phyloP scores from a whole-genome alignment of 1,140 invertebrate species.

The Drosophila tropicalis region DNA sequence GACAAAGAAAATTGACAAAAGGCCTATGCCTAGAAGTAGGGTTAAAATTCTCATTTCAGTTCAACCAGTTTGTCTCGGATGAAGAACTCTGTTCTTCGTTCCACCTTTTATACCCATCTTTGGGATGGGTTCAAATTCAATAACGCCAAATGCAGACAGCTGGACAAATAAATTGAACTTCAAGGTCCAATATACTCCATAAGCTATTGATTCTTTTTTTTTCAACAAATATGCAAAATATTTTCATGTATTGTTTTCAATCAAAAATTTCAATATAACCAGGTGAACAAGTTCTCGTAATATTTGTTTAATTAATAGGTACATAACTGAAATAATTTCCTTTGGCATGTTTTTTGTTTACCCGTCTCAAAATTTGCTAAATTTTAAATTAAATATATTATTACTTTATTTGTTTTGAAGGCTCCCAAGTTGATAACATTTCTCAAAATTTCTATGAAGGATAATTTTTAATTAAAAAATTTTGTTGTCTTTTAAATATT shows the following conservation, averaged over 20 bases:
- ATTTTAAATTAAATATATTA: too few relatives aligned
- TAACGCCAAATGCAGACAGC: not conserved
- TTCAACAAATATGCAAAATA: not conserved
- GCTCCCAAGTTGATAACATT: too few relatives aligned
- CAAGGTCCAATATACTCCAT: not conserved
- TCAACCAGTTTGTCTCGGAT: not conserved
- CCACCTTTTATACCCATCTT: not conserved
- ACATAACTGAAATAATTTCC: not conserved
- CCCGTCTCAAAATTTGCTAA: too few relatives aligned
- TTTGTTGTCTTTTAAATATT: too few relatives aligned
- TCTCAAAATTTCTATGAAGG: too few relatives aligned
- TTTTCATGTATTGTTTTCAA: too few relatives aligned
- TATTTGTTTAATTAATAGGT: not conserved
- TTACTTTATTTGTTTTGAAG: too few relatives aligned
- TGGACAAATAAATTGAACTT: constrained; percentile 2
- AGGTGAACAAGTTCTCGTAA: not conserved
- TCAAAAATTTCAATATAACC: too few relatives aligned
- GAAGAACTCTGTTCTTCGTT: not conserved
- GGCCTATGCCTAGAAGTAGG: not conserved
- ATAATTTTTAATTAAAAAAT: too few relatives aligned
- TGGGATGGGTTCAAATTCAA: too few relatives aligned
- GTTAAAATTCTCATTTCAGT: not conserved
- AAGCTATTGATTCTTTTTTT: not conserved
- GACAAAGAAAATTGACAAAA: constrained; percentile 1
- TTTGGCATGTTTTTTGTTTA: too few relatives aligned